Percentiles rank a stretch among this genome's conserved stretches.
These are phyloP conservation scores for Leptinotarsa haldemani DNA, from an alignment of 2,888 invertebrate genomes.

Conservation along the genomic window DNA sequence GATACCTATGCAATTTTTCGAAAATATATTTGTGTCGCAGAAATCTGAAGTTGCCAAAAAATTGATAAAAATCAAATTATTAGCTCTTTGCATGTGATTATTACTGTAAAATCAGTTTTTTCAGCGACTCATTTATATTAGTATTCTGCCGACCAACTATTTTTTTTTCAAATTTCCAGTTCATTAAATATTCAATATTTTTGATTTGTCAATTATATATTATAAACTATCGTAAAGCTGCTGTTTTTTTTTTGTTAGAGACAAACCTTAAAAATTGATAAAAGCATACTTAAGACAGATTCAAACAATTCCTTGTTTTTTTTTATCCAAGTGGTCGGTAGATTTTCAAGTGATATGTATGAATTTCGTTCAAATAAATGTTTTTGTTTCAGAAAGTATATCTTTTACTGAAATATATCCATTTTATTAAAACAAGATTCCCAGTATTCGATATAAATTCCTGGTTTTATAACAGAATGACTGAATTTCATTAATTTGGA, in stretches of 20 bases:
- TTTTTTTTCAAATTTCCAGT: neutral
- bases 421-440: neutral
- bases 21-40: neutral
- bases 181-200: neutral
- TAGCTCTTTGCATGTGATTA: neutral
- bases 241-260: too few relatives aligned
- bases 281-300: neutral
- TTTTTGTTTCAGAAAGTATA: conserved; percentile 17
- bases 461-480: too few relatives aligned
- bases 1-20: neutral
- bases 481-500: too few relatives aligned
- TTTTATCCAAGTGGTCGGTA: neutral
- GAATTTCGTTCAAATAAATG: conserved; percentile 13
- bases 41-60: neutral
- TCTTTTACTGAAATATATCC: neutral
- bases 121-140: neutral
- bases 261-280: too few relatives aligned
- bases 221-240: neutral
- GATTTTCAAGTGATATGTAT: conserved; percentile 7
- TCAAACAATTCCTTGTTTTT: neutral
- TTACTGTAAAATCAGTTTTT: neutral
- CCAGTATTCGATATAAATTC: too few relatives aligned
- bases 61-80: neutral
- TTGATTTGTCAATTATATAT: neutral
- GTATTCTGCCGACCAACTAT: neutral